These are phyloP conservation scores for Chiloscyllium plagiosum DNA, from an alignment of 2,113 vertebrate species.

Conservation along the genomic window DNA sequence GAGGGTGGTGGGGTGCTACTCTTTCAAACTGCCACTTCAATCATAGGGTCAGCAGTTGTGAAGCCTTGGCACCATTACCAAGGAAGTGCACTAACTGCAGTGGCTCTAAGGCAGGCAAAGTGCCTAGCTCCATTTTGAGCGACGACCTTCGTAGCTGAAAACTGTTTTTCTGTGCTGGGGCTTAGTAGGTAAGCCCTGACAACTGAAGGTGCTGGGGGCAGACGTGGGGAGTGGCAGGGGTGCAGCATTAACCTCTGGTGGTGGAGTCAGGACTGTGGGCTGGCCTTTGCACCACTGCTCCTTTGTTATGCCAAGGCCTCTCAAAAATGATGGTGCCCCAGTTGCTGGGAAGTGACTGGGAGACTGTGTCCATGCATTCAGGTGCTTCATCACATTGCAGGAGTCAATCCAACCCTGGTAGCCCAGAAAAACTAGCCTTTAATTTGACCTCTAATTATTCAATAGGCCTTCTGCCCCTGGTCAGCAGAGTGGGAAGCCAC, in stretches of 20 bases:
- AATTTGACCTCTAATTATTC: not conserved
- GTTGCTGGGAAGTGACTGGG: no score
- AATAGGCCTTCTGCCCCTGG: not conserved
- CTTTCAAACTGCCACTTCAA: not conserved
- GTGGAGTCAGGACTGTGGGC: no score
- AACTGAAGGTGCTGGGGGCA: no score
- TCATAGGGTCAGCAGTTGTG: not conserved
- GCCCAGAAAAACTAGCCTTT: not conserved
- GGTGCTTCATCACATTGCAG: no score
- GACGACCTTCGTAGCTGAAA: not conserved
- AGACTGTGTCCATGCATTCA: no score
- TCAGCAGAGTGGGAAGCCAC: not conserved
- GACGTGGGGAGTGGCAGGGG: no score
- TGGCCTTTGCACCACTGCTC: no score
- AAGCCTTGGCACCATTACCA: not conserved
- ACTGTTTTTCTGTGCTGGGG: not conserved
- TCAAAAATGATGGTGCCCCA: no score
- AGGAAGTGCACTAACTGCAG: not conserved
- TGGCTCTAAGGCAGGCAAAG: not conserved
- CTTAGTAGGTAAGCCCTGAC: no score
- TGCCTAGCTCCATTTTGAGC: not conserved
- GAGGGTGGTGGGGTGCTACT: not conserved
- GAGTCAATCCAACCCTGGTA: not conserved
- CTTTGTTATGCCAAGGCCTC: no score
- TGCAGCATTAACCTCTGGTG: no score